Conservation (phyloP, 2,113 vertebrate genomes). For the Stictonetta naevosa region DNA sequence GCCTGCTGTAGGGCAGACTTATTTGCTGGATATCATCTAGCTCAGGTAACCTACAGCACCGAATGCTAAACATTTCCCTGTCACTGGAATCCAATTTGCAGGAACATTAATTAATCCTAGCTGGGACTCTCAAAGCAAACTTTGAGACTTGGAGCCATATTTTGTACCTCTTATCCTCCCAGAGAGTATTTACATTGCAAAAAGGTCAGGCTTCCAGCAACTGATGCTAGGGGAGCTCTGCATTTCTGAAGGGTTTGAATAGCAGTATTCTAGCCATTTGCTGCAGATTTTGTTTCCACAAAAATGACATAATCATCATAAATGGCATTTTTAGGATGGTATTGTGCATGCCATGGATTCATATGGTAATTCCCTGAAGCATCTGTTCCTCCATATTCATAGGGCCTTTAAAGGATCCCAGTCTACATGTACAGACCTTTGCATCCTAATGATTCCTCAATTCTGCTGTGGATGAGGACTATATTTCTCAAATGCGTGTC, state of each 20-base stretch:
- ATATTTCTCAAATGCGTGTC: background rate
- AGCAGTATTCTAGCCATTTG: constrained; percentile 4
- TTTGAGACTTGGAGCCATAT: background rate
- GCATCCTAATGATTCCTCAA: background rate
- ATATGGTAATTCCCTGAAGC: constrained; percentile 43
- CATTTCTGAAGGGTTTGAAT: constrained; percentile 32
- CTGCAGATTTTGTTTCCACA: constrained; percentile 44
- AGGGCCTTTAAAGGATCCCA: background rate
- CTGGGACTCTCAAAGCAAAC: background rate
- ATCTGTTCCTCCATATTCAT: constrained; percentile 60
- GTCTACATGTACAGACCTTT: background rate
- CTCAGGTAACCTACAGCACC: background rate
- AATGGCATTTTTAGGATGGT: background rate
- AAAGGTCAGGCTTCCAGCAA: background rate
- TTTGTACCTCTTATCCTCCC: background rate
- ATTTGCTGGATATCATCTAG: background rate
- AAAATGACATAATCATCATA: constrained; percentile 44
- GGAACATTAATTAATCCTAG: background rate
- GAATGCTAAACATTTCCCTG: background rate
- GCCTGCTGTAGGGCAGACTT: background rate
- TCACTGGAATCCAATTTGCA: constrained; percentile 1
- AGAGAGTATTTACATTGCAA: constrained; percentile 16
- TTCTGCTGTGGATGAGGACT: background rate
- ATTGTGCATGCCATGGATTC: background rate
- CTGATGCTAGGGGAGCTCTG: background rate